Percentiles rank a stretch among this genome's conserved stretches.
phyloP scores from a whole-genome alignment of 2,113 vertebrate genomes.

The Electrona antarctica region DNA sequence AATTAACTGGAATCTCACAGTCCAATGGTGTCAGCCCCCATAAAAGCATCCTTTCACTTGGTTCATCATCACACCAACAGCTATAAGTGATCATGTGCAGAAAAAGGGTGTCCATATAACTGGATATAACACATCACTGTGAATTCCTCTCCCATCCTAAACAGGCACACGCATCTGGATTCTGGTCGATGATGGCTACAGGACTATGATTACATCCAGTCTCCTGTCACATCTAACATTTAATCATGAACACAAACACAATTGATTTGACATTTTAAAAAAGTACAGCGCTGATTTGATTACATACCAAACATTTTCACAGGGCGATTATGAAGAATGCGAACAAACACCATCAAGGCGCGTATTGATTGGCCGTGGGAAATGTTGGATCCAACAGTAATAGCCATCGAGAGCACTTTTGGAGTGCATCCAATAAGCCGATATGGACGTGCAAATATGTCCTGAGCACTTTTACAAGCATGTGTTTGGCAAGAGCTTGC shows the following conservation, averaged over 20 bases:
- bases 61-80: too few relatives aligned
- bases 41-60: too few relatives aligned
- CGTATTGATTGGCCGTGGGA: conserved; percentile 34
- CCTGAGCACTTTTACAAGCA: conserved; percentile 23
- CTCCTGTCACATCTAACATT: conserved; percentile 1
- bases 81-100: too few relatives aligned
- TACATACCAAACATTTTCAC: conserved; percentile 10
- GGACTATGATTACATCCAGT: not conserved
- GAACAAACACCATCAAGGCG: conserved; percentile 16
- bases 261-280: conserved; percentile 50
- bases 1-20: too few relatives aligned
- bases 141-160: too few relatives aligned
- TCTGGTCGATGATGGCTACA: not conserved
- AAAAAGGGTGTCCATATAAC: too few relatives aligned
- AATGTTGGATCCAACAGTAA: conserved; percentile 17
- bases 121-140: too few relatives aligned
- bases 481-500: conserved; percentile 29
- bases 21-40: too few relatives aligned
- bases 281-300: conserved; percentile 15
- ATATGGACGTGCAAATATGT: conserved; percentile 21
- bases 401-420: conserved; percentile 12
- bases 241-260: not conserved
- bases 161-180: not conserved
- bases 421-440: not conserved
- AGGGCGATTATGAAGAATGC: not conserved